Evolutionary conservation across 2,797 vertebrate genomes (phyloP).

Genomic region (Poecilia gillii): DNA sequence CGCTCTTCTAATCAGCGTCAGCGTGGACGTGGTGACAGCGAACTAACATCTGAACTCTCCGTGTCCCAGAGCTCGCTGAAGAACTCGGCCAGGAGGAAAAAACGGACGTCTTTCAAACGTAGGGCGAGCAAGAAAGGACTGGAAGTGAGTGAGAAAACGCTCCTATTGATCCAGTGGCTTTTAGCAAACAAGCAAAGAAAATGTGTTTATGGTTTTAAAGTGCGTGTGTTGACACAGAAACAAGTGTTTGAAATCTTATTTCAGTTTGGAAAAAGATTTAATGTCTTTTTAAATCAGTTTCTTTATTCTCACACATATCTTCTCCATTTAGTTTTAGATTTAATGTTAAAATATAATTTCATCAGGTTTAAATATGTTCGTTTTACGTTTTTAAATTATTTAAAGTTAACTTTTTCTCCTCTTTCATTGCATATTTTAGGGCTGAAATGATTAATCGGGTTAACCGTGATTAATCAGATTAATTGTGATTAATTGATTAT

Average conservation of each 20-base stretch:
- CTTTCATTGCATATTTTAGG: no score
- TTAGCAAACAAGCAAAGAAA: background rate
- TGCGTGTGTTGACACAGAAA: background rate
- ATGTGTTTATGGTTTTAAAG: background rate
- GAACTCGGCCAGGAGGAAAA: conserved; percentile 95
- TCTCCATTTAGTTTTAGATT: background rate
- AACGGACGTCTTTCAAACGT: conserved; percentile 97
- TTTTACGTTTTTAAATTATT: background rate
- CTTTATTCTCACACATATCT: background rate
- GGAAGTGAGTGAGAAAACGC: conserved; percentile 84
- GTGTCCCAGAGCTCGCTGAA: conserved; percentile 91
- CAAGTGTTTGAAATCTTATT: background rate
- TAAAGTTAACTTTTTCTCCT: background rate
- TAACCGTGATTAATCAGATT: no score
- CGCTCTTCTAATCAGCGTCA: conserved; percentile 68
- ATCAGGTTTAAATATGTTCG: background rate
- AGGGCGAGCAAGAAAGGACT: conserved; percentile 96
- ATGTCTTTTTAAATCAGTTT: background rate
- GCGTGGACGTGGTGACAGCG: conserved; percentile 50
- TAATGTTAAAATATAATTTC: background rate
- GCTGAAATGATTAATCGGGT: no score
- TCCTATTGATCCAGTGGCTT: background rate
- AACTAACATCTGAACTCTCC: conserved; percentile 56
- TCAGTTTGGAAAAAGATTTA: background rate
- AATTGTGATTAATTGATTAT: no score